Conservation (phyloP, 2,797 vertebrate species). For the Melopsittacus undulatus region DNA sequence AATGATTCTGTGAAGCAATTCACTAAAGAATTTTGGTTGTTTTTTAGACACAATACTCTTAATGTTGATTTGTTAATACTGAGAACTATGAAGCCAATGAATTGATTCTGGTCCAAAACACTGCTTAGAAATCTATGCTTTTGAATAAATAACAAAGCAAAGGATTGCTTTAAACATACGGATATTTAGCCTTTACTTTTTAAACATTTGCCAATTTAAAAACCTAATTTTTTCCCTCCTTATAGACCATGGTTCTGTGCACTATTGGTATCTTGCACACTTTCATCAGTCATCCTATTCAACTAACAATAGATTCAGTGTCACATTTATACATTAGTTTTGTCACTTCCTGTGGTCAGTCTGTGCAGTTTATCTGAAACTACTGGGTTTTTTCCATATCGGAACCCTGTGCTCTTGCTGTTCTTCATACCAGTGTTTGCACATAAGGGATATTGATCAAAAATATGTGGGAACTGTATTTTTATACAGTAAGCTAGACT, state of each 20-base stretch:
- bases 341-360: slow-evolving; percentile 54
- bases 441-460: slow-evolving; percentile 20
- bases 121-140: slow-evolving; percentile 42
- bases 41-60: not conserved
- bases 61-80: not conserved
- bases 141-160: slow-evolving; percentile 13
- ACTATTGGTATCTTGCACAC: slow-evolving; percentile 17
- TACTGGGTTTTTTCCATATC: not conserved
- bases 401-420: not conserved
- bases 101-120: slow-evolving; percentile 42
- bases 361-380: slow-evolving; percentile 43
- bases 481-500: slow-evolving; percentile 12
- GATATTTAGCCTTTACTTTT: not conserved
- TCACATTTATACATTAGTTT: not conserved
- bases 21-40: not conserved
- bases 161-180: slow-evolving; percentile 8
- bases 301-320: slow-evolving; percentile 16
- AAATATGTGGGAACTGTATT: not conserved
- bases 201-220: slow-evolving; percentile 36
- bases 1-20: slow-evolving; percentile 3
- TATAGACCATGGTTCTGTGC: slow-evolving; percentile 17
- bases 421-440: slow-evolving; percentile 20
- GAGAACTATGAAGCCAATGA: slow-evolving; percentile 42
- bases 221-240: not conserved
- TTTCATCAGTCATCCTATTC: not conserved